Evolutionary conservation across 2,888 invertebrate genomes (phyloP).

Genomic region (Drosophila incognita): DNA sequence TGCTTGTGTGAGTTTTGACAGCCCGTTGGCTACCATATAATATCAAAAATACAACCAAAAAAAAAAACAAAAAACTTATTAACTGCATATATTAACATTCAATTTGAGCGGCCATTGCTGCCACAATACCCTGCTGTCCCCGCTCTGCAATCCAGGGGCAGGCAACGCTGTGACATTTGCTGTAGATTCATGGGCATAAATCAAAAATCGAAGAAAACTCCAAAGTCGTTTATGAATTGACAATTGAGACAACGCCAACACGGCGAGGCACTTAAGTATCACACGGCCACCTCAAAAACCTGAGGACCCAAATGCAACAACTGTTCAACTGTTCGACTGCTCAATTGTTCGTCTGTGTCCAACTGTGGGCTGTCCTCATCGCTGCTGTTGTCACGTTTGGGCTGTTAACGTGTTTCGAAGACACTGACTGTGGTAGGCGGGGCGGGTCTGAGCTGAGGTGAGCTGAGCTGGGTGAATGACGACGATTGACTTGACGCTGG

Average conservation of each 20-base stretch:
- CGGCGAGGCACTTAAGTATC: constrained; percentile 56
- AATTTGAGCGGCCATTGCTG: constrained; percentile 81
- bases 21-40: constrained; percentile 83
- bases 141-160: background rate
- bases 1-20: constrained; percentile 82
- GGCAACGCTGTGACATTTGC: constrained; percentile 74
- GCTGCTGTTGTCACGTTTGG: constrained; percentile 82
- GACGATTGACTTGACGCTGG: constrained; percentile 71
- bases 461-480: constrained; percentile 49
- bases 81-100: constrained; percentile 83
- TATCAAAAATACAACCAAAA: constrained; percentile 48
- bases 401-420: constrained; percentile 82
- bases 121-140: background rate
- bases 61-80: constrained; percentile 74
- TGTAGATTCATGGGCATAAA: constrained; percentile 83
- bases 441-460: background rate
- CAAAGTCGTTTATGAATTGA: constrained; percentile 76
- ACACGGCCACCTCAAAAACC: constrained; percentile 27
- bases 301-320: constrained; percentile 46
- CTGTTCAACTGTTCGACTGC: constrained; percentile 15
- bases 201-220: constrained; percentile 79
- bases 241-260: constrained; percentile 71
- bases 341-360: constrained; percentile 7
- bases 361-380: constrained; percentile 52
- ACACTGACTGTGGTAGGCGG: constrained; percentile 13